Conservation (phyloP, 2,888 invertebrate genomes). For the Ornithoptera alexandrae region DNA sequence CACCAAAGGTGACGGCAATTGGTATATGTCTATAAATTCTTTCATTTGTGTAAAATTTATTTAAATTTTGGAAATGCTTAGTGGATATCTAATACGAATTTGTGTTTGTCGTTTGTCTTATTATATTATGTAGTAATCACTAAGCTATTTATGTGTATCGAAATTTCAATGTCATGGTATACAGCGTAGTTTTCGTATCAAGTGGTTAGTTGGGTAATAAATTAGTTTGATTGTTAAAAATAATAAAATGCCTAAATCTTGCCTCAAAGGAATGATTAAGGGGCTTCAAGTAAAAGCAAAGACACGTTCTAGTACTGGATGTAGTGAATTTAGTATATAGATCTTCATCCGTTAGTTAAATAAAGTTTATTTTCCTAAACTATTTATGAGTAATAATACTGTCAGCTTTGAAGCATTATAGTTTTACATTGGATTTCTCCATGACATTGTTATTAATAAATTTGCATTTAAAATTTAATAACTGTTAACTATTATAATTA, state of each 20-base stretch:
- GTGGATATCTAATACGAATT: constrained; percentile 47
- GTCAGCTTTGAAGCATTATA: constrained; percentile 44
- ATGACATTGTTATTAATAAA: constrained; percentile 72
- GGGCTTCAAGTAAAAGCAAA: constrained; percentile 59
- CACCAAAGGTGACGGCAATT: constrained; percentile 64
- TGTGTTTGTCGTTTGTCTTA: constrained; percentile 52
- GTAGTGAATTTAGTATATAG: constrained; percentile 58
- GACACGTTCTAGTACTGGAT: constrained; percentile 56
- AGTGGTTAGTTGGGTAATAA: constrained; percentile 10
- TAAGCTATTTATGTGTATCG: constrained; percentile 37
- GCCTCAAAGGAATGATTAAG: constrained; percentile 52
- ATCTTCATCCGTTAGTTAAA: constrained; percentile 45
- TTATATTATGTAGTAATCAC: constrained; percentile 45
- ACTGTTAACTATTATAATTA: constrained; percentile 75
- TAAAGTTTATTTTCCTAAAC: constrained; percentile 42
- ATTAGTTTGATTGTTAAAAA: constrained; percentile 37
- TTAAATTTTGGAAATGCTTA: constrained; percentile 50
- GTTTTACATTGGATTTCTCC: constrained; percentile 58
- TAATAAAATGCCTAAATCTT: constrained; percentile 68
- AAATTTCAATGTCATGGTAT: constrained; percentile 65
- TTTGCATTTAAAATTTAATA: constrained; percentile 76
- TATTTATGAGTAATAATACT: constrained; percentile 37
- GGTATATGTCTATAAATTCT: constrained; percentile 44
- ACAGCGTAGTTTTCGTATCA: constrained; percentile 35
- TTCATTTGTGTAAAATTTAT: constrained; percentile 38